Conservation (phyloP, 2,797 vertebrate genomes). For the Salarias fasciatus region DNA sequence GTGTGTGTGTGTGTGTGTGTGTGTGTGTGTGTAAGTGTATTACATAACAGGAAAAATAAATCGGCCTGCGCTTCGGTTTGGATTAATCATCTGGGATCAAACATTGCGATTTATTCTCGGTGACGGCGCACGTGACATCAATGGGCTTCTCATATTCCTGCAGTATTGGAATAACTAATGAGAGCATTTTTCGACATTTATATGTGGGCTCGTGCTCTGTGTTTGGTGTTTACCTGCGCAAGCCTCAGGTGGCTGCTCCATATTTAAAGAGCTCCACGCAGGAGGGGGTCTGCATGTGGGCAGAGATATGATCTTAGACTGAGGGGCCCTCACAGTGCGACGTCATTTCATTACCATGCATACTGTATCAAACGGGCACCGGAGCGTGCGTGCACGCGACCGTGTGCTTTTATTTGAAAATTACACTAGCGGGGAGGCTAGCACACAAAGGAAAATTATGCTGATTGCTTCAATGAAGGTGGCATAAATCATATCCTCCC, state of each 20-base stretch:
- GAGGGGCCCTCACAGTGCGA: slow-evolving; percentile 24
- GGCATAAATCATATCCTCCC: slow-evolving; percentile 72
- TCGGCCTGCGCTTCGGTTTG: too few relatives aligned
- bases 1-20: too few relatives aligned
- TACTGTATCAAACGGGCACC: too few relatives aligned
- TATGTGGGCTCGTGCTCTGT: not conserved
- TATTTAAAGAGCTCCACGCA: slow-evolving; percentile 56
- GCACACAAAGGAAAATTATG: slow-evolving; percentile 69
- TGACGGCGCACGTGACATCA: too few relatives aligned
- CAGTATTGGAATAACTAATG: slow-evolving; percentile 14
- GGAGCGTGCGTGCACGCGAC: not conserved
- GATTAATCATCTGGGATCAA: too few relatives aligned
- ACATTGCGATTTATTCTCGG: too few relatives aligned
- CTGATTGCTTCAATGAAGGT: slow-evolving; percentile 76
- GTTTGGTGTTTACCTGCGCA: slow-evolving; percentile 39
- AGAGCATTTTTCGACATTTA: not conserved
- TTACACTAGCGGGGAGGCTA: too few relatives aligned
- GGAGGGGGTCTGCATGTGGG: slow-evolving; percentile 23
- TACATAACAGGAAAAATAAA: too few relatives aligned
- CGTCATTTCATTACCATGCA: slow-evolving; percentile 12
- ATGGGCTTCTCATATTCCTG: slow-evolving; percentile 2
- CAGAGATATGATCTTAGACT: slow-evolving; percentile 31
- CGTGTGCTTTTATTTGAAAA: slow-evolving; percentile 1
- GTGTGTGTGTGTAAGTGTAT: too few relatives aligned
- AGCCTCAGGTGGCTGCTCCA: slow-evolving; percentile 47